phyloP scores from a whole-genome alignment of 2,797 vertebrate genomes.

The Micrastur ruficollis region DNA sequence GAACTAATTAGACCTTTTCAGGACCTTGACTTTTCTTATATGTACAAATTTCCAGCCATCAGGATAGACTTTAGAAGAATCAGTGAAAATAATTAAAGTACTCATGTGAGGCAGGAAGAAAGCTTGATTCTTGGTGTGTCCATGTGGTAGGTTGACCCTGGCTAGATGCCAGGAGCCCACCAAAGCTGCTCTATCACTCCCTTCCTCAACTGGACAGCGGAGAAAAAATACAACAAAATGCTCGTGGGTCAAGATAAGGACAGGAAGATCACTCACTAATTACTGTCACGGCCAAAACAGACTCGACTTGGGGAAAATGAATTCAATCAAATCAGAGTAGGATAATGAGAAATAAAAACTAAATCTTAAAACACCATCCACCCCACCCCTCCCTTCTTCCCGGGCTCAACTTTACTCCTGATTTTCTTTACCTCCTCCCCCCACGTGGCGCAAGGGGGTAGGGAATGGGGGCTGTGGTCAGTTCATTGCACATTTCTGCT shows the following conservation, averaged over 20 bases:
- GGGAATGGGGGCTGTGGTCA: no score
- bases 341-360: background rate
- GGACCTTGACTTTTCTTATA: background rate
- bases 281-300: background rate
- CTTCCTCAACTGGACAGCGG: background rate
- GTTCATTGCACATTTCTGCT: no score
- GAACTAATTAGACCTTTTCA: background rate
- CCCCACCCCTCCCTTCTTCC: background rate
- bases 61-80: background rate
- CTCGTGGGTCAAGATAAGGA: no score
- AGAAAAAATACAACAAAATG: background rate
- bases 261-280: no score
- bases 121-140: background rate
- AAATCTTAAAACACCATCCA: background rate
- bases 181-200: background rate
- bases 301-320: background rate
- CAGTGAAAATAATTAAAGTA: background rate
- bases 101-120: background rate
- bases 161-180: background rate
- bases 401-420: background rate
- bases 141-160: background rate
- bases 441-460: no score
- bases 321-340: background rate
- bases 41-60: background rate
- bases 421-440: background rate